phyloP scores from a whole-genome alignment of 2,888 invertebrate genomes.

The Drosophila mettleri region DNA sequence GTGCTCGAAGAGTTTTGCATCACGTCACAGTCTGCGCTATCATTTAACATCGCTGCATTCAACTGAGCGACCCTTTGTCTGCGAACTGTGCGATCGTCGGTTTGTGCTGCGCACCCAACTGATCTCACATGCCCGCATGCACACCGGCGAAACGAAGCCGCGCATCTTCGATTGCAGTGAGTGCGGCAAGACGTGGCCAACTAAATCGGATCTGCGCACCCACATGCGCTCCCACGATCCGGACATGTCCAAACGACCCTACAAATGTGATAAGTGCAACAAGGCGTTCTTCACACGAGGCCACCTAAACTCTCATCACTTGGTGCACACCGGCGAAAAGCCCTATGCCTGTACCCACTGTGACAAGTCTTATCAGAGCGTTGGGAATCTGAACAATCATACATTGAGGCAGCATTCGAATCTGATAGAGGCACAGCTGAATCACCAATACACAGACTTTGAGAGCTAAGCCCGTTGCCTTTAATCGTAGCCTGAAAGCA shows the following conservation, averaged over 20 bases:
- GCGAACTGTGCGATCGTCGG: constrained; percentile 67
- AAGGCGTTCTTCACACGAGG: constrained; percentile 81
- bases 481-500: background rate
- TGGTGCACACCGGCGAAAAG: constrained; percentile 83
- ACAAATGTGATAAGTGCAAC: constrained; percentile 72
- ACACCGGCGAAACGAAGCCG: constrained; percentile 78
- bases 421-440: constrained; percentile 50
- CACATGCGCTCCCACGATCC: constrained; percentile 80
- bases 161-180: constrained; percentile 70
- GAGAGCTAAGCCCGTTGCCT: constrained; percentile 36
- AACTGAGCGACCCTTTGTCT: constrained; percentile 73
- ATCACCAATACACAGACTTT: constrained; percentile 28
- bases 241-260: constrained; percentile 72
- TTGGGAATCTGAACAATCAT: constrained; percentile 81
- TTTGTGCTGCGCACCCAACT: constrained; percentile 80
- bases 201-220: constrained; percentile 79
- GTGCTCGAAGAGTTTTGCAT: constrained; percentile 77
- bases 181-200: constrained; percentile 80
- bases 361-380: constrained; percentile 74
- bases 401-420: constrained; percentile 64
- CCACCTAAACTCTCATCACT: constrained; percentile 75
- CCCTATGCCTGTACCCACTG: constrained; percentile 78
- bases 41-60: constrained; percentile 78
- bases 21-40: constrained; percentile 79
- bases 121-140: constrained; percentile 76